Conservation (phyloP, 2,888 invertebrate species). For the Lithophane semibrunnea region DNA sequence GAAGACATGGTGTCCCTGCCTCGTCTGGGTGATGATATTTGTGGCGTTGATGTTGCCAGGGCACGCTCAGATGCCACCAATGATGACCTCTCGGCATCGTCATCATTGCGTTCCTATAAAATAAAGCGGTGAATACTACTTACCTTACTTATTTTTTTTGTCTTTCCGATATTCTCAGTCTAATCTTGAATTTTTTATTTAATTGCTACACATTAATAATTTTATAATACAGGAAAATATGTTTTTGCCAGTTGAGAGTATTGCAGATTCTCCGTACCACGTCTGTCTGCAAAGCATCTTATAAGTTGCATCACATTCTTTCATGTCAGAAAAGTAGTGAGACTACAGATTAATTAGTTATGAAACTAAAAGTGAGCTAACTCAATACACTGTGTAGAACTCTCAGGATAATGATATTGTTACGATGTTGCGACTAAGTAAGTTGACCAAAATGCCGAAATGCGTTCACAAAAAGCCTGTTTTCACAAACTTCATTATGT, state of each 20-base stretch:
- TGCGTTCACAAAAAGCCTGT: neutral
- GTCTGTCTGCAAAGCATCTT: neutral
- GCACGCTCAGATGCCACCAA: conserved; percentile 86
- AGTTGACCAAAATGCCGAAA: neutral
- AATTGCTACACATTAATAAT: too few relatives aligned
- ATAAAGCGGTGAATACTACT: neutral
- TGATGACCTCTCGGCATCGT: conserved; percentile 91
- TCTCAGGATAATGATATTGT: neutral
- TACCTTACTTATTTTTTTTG: neutral
- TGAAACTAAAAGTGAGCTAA: neutral
- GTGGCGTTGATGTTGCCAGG: conserved; percentile 82
- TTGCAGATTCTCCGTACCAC: neutral
- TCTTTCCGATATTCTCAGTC: neutral
- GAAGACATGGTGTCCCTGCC: conserved; percentile 82
- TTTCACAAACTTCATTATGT: neutral
- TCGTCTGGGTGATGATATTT: conserved; percentile 73
- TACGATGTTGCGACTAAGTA: neutral
- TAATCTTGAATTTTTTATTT: neutral
- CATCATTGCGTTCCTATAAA: conserved; percentile 87
- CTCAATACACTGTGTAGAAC: neutral
- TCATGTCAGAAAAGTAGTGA: neutral
- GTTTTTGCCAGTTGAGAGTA: neutral
- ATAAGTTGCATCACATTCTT: neutral
- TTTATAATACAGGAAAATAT: neutral
- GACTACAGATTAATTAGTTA: neutral